Conservation (phyloP, 1,140 invertebrate species). For the Prorops nasuta region DNA sequence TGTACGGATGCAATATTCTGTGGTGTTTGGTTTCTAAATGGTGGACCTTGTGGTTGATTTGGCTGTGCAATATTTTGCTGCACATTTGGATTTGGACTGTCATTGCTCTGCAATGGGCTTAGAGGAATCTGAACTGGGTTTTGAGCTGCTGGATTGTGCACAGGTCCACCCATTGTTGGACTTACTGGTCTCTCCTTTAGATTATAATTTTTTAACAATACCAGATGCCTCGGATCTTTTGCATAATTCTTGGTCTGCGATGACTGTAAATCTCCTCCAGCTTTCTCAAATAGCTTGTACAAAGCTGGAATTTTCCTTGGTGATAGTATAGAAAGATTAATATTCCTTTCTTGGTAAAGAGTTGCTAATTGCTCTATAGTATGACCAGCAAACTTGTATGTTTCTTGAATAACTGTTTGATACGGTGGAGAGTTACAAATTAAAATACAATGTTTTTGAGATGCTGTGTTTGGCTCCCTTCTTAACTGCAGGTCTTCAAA, state of each 20-base stretch:
- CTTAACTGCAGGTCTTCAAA: slow-evolving; percentile 82
- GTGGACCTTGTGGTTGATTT: slow-evolving; percentile 36
- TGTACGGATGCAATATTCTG: slow-evolving; percentile 49
- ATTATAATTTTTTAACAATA: slow-evolving; percentile 67
- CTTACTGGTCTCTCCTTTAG: slow-evolving; percentile 80
- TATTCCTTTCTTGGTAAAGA: slow-evolving; percentile 74
- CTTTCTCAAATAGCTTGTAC: slow-evolving; percentile 78
- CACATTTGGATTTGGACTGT: slow-evolving; percentile 58
- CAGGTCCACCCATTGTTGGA: slow-evolving; percentile 58
- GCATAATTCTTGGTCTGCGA: slow-evolving; percentile 88
- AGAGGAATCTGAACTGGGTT: slow-evolving; percentile 50
- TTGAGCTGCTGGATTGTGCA: slow-evolving; percentile 38
- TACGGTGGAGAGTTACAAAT: slow-evolving; percentile 94
- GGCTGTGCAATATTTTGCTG: slow-evolving; percentile 45
- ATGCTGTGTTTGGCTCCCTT: slow-evolving; percentile 59
- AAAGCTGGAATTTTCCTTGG: slow-evolving; percentile 82
- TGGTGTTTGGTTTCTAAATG: slow-evolving; percentile 45
- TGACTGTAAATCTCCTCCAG: slow-evolving; percentile 77
- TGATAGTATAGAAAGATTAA: slow-evolving; percentile 84
- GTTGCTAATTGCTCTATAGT: slow-evolving; percentile 73
- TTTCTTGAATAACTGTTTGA: slow-evolving; percentile 79
- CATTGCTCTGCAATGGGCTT: slow-evolving; percentile 61
- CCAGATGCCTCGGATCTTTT: slow-evolving; percentile 81
- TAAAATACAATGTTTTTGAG: slow-evolving; percentile 76
- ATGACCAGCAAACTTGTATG: slow-evolving; percentile 69